Evolutionary conservation across 2,797 vertebrate species (phyloP).

Genomic region (Nothura maculosa): DNA sequence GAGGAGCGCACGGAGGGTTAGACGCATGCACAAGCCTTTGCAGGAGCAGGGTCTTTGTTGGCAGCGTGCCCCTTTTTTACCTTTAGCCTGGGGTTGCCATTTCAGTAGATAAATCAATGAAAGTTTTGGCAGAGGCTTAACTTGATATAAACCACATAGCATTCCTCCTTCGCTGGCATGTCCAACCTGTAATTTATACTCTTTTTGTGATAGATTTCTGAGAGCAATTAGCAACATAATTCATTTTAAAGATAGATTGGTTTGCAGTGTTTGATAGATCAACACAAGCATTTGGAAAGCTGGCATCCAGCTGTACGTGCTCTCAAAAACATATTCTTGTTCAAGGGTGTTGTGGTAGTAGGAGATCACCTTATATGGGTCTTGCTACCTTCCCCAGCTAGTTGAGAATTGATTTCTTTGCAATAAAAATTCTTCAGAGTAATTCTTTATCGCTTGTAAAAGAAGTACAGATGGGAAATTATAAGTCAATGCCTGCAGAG

Average conservation of each 20-base stretch:
- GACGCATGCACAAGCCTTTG: not conserved
- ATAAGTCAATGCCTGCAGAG: slow-evolving; percentile 13
- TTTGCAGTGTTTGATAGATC: slow-evolving; percentile 29
- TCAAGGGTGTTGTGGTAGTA: not conserved
- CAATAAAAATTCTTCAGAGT: slow-evolving; percentile 57
- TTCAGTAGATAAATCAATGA: slow-evolving; percentile 50
- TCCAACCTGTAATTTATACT: slow-evolving; percentile 16
- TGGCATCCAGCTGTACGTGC: slow-evolving; percentile 59
- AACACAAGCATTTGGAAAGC: not conserved
- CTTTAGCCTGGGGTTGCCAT: slow-evolving; percentile 33
- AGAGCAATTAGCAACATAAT: slow-evolving; percentile 17
- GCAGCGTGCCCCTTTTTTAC: slow-evolving; percentile 30
- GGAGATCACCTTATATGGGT: slow-evolving; percentile 59
- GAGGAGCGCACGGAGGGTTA: not conserved
- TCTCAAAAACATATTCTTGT: not conserved
- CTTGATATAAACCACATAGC: slow-evolving; percentile 54
- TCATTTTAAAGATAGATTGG: slow-evolving; percentile 46
- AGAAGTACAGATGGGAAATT: slow-evolving; percentile 6
- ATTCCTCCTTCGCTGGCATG: slow-evolving; percentile 14
- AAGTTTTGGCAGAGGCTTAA: slow-evolving; percentile 61
- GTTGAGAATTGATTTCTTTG: slow-evolving; percentile 58
- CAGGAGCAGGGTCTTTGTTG: not conserved
- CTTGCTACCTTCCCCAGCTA: slow-evolving; percentile 36
- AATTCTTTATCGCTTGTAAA: slow-evolving; percentile 56
- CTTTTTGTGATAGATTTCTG: slow-evolving; percentile 23